phyloP scores from a whole-genome alignment of 92 coral and sea anemone genomes.

The Porites evermanni region DNA sequence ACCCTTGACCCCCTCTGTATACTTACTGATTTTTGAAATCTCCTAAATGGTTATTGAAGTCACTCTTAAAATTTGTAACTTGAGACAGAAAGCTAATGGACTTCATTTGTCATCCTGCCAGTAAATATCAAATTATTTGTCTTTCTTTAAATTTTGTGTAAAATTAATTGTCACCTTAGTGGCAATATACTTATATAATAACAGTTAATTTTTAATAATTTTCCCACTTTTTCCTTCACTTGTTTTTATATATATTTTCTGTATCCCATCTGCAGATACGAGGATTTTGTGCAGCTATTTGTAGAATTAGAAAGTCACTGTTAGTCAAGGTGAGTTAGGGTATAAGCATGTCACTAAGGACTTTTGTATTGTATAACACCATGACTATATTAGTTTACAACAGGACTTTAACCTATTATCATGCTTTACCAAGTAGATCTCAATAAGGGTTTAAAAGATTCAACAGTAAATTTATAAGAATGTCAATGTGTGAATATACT shows the following conservation, averaged over 20 bases:
- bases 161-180: too few species aligned
- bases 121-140: too few species aligned
- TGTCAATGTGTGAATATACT: neutral
- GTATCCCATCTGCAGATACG: neutral
- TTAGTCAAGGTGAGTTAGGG: slow-evolving; percentile 1
- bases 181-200: too few species aligned
- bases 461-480: neutral
- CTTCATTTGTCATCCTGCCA: too few species aligned
- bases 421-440: too few species aligned
- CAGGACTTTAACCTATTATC: neutral
- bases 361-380: neutral
- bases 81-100: too few species aligned
- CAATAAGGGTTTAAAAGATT: too few species aligned
- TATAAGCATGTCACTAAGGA: neutral
- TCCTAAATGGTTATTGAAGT: neutral
- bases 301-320: slow-evolving; percentile 14
- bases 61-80: neutral
- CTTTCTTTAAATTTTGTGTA: too few species aligned
- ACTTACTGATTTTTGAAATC: too few species aligned
- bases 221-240: too few species aligned
- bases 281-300: slow-evolving; percentile 10
- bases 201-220: too few species aligned
- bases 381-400: too few species aligned
- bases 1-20: neutral
- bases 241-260: neutral